Evolutionary conservation across 2,797 vertebrate genomes (phyloP), one percentile per base, ranked within the genome.

Genomic region (Pseudochaenichthys georgianus): DNA sequence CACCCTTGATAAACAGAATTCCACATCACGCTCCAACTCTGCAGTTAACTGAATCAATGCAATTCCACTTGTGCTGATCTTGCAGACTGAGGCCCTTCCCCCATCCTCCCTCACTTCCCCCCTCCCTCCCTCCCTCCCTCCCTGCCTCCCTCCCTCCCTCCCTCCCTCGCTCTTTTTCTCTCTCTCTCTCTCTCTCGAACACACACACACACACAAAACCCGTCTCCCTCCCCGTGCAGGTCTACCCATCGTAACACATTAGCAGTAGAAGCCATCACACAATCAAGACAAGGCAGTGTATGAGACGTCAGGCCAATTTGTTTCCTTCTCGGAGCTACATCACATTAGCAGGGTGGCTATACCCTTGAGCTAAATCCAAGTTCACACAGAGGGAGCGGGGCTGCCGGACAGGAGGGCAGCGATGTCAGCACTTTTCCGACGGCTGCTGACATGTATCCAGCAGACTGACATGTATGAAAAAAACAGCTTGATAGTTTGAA

Each of bases 41-140:
- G 92, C 93, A 94, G 94, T 94, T 92, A 91, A 92, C 93, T 92
- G 93, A 94, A 95, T 95, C 94, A 95, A 94, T 95, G 94, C 90
- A 94, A 95, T 94, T 93, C 91, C 93, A 94, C 92, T 94, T 95
- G 93, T 95, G 93, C 94, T 95, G 94, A 95, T 95, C 88, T 93
- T 93, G 94, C 94, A 94, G 92, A 92, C 90, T 88, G 86, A 82
- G 86, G 87, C 93, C 92, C 93, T 89, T 93, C 93, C 93, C 92
- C 93, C 90, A 88, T 66, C 81, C 86, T 58, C 77, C 69, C 81
- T 60, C 81, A 11, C 77, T n/a, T 67, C 10, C 69, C 10, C 63
- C 23, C 80, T 9, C 71, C 47, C 55, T 48, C 82, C 43, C 71
- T 70, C 51, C 81, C 86, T 54, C 77, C 69, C 81, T 60, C 81